phyloP scores from a whole-genome alignment of 2,888 invertebrate genomes.

The Crossocerus cetratus region DNA sequence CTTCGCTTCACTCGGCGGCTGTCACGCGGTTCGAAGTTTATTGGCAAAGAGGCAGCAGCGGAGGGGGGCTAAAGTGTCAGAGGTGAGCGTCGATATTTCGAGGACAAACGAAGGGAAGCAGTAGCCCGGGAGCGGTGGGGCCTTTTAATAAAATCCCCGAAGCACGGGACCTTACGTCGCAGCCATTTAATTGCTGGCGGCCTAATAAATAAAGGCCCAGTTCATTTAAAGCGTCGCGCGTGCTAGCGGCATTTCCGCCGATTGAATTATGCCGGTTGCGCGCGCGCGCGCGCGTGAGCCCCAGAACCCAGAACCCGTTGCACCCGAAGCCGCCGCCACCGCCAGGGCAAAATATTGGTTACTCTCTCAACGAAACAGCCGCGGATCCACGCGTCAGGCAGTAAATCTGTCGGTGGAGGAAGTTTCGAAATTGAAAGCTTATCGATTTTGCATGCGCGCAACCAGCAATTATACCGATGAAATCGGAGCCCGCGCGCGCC shows the following conservation, averaged over 20 bases:
- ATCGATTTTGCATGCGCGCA: constrained; percentile 49
- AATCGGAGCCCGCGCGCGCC: constrained; percentile 28
- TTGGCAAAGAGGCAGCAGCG: too few relatives aligned
- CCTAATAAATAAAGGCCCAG: not conserved
- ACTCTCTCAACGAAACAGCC: constrained; percentile 37
- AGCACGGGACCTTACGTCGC: too few relatives aligned
- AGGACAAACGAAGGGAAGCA: too few relatives aligned
- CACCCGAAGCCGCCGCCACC: not conserved
- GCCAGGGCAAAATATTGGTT: constrained; percentile 23
- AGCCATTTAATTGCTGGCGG: too few relatives aligned
- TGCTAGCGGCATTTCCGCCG: not conserved
- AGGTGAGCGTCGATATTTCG: too few relatives aligned
- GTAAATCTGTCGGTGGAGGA: constrained; percentile 45
- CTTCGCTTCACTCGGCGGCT: too few relatives aligned
- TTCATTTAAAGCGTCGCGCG: not conserved
- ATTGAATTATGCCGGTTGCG: constrained; percentile 20
- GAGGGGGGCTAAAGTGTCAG: too few relatives aligned
- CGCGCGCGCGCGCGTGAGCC: too few relatives aligned
- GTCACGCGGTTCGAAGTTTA: too few relatives aligned
- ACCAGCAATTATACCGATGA: constrained; percentile 47
- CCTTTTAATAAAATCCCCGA: too few relatives aligned
- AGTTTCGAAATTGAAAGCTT: constrained; percentile 59
- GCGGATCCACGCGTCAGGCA: constrained; percentile 15
- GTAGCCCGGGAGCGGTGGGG: too few relatives aligned
- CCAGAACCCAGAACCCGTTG: not conserved